phyloP scores from a whole-genome alignment of 2,113 vertebrate species.

The Caretta caretta region DNA sequence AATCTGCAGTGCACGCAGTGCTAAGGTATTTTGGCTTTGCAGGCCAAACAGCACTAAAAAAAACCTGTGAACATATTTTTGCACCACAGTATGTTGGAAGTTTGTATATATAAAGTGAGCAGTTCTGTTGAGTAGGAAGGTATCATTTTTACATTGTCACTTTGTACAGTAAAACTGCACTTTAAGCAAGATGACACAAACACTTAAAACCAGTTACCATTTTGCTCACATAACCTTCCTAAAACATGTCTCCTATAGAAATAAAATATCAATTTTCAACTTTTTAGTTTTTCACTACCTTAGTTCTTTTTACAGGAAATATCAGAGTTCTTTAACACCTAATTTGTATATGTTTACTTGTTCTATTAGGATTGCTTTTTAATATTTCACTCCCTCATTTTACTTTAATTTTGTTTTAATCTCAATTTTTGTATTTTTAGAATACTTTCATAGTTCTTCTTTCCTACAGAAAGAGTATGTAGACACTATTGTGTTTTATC shows the following conservation, averaged over 20 bases:
- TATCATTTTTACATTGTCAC: neutral
- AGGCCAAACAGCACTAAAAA: neutral
- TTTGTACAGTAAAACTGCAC: slow-evolving; percentile 1
- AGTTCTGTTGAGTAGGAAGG: neutral
- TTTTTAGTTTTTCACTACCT: neutral
- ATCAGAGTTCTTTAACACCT: neutral
- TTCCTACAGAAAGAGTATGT: neutral
- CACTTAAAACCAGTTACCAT: neutral
- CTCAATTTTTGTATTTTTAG: neutral
- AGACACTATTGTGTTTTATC: neutral
- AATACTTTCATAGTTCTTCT: neutral
- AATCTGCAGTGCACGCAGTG: neutral
- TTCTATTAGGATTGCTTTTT: neutral
- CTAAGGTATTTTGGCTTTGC: neutral
- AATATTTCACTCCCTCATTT: neutral
- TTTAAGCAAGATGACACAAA: slow-evolving; percentile 22
- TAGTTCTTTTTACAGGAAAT: neutral
- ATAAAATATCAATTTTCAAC: neutral
- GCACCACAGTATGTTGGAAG: neutral
- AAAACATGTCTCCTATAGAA: neutral
- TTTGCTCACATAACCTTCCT: neutral
- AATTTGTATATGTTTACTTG: neutral
- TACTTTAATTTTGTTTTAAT: neutral
- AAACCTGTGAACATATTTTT: neutral
- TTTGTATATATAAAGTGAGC: neutral